Conservation (phyloP, 2,888 invertebrate genomes). For the Acheta domesticus region DNA sequence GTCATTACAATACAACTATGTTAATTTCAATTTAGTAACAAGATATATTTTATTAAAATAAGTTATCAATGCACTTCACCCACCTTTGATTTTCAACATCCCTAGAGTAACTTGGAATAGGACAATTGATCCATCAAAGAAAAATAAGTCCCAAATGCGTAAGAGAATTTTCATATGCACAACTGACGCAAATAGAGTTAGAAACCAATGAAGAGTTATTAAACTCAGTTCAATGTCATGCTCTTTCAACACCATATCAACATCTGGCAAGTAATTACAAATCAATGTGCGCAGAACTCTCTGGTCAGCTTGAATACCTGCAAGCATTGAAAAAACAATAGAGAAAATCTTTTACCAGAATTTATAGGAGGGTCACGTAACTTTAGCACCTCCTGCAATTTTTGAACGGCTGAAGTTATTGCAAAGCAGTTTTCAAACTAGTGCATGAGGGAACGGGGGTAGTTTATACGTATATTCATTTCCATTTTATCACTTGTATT, state of each 20-base stretch:
- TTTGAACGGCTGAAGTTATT: too few relatives aligned
- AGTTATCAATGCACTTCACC: neutral
- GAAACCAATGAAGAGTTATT: slow-evolving; percentile 96
- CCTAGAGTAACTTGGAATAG: slow-evolving; percentile 92
- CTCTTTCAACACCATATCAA: slow-evolving; percentile 84
- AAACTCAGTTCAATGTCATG: slow-evolving; percentile 94
- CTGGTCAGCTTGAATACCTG: slow-evolving; percentile 91
- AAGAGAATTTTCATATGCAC: slow-evolving; percentile 92
- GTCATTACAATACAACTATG: neutral
- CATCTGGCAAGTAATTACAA: slow-evolving; percentile 81
- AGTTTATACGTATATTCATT: too few relatives aligned
- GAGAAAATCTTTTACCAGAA: neutral
- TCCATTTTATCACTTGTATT: too few relatives aligned
- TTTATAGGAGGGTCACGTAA: too few relatives aligned
- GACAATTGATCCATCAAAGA: slow-evolving; percentile 91
- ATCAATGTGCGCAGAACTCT: slow-evolving; percentile 90
- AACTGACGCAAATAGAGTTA: slow-evolving; percentile 94
- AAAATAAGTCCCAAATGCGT: slow-evolving; percentile 95
- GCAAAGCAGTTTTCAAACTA: too few relatives aligned
- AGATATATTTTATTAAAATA: neutral
- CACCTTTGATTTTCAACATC: slow-evolving; percentile 79
- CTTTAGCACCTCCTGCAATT: too few relatives aligned
- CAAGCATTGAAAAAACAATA: slow-evolving; percentile 38
- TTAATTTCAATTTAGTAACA: slow-evolving; percentile 19
- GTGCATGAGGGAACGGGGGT: too few relatives aligned